phyloP scores from a whole-genome alignment of 2,888 invertebrate species.

The Nomada fabriciana region DNA sequence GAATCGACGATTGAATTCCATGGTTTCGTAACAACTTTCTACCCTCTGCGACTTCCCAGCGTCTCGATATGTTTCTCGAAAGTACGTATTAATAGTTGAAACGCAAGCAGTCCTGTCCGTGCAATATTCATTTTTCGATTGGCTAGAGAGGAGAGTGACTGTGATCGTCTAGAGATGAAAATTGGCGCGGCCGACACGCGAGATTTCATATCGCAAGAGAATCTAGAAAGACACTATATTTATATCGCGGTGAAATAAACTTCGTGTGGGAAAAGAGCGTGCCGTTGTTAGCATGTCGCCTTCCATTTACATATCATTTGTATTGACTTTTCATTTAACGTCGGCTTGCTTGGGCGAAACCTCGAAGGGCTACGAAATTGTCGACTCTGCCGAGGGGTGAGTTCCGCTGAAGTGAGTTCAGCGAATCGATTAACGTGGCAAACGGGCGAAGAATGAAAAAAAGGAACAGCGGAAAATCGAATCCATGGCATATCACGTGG shows the following conservation, averaged over 20 bases:
- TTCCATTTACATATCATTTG: slow-evolving; percentile 36
- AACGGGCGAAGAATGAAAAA: not conserved
- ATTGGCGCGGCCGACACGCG: not conserved
- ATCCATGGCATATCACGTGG: slow-evolving; percentile 37
- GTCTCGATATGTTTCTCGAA: not conserved
- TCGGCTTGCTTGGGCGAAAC: not conserved
- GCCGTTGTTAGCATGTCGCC: slow-evolving; percentile 8
- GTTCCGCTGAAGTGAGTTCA: too few relatives aligned
- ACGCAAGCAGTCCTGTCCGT: not conserved
- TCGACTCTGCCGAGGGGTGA: slow-evolving; percentile 21
- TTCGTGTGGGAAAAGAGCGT: not conserved
- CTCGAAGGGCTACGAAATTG: not conserved
- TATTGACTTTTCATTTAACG: slow-evolving; percentile 28
- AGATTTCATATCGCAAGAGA: not conserved
- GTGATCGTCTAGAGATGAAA: not conserved
- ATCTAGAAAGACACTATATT: not conserved
- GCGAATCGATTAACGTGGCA: slow-evolving; percentile 9
- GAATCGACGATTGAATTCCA: slow-evolving; percentile 15
- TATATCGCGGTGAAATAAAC: not conserved
- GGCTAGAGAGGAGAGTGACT: not conserved
- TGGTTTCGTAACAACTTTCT: slow-evolving; percentile 24
- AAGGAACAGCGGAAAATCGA: slow-evolving; percentile 2
- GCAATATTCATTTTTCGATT: not conserved
- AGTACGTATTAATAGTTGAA: not conserved
- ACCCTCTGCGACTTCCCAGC: slow-evolving; percentile 18